These are phyloP conservation scores for Hylaeus volcanicus DNA, from an alignment of 1,140 invertebrate genomes.

Conservation along the genomic window DNA sequence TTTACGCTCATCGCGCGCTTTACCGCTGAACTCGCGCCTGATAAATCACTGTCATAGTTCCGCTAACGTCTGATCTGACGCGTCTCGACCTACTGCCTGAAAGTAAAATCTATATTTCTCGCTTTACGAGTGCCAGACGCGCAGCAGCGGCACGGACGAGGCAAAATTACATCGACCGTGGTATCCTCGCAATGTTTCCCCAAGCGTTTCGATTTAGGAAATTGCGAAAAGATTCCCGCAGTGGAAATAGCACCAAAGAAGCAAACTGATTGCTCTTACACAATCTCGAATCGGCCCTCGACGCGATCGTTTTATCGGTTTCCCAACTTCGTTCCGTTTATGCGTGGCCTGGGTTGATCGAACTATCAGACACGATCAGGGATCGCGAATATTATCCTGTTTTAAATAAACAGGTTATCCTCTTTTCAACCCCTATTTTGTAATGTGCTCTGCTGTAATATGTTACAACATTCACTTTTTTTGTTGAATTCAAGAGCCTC, in stretches of 20 bases:
- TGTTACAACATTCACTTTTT: too few relatives aligned
- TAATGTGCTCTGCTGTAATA: too few relatives aligned
- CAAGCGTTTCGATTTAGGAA: background rate
- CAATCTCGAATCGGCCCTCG: slow-evolving; percentile 6
- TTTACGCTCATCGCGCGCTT: background rate
- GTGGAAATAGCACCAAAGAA: background rate
- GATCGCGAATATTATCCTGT: too few relatives aligned
- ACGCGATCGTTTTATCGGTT: slow-evolving; percentile 22
- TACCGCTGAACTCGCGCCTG: background rate
- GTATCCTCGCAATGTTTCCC: background rate
- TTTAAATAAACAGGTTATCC: too few relatives aligned
- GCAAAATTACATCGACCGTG: background rate
- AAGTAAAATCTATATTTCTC: slow-evolving; percentile 7
- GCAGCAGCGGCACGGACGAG: background rate
- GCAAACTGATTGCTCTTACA: background rate
- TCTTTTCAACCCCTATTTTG: too few relatives aligned
- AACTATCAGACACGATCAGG: too few relatives aligned
- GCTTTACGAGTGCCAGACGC: background rate
- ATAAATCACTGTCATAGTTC: slow-evolving; percentile 11
- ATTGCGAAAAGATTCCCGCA: slow-evolving; percentile 5
- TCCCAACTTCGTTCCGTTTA: slow-evolving; percentile 29
- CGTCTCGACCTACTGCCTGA: slow-evolving; percentile 24
- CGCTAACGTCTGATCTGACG: slow-evolving; percentile 9
- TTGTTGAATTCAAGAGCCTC: too few relatives aligned
- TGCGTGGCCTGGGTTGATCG: background rate